Evolutionary conservation across 1,140 invertebrate species (phyloP), one percentile per base, ranked within the genome.

Genomic region (Ceratina australensis): DNA sequence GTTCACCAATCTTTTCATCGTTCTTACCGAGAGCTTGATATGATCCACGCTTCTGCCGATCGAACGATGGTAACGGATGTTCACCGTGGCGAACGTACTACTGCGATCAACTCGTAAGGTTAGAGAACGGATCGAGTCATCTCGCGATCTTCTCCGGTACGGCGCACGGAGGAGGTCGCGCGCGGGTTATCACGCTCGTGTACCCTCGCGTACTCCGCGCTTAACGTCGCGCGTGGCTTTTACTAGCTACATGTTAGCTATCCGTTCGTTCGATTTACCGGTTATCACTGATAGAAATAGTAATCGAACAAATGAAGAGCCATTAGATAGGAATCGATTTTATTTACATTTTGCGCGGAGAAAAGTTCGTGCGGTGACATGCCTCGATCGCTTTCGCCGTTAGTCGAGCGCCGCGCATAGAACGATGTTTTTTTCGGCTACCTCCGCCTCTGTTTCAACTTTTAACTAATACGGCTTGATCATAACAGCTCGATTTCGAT

Each of bases 1-100:
- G 85, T 96, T 96, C 10, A 96, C 93, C 13, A 96, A 90, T 86
- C 95, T 95, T 85, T 95, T 22, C 0, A 15, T 57, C 5, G 42
- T 0, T n/a, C 42, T 59, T 28, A 4, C 22, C 18, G 33, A 42
- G 33, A 42, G 3, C 10, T 42, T 42, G 33, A 15, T n/a, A 10
- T 4, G 22, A 22, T 16, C 20, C 24, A 13, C 24, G 42, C 1
- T 12, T 2, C 15, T 5, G 7, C 49, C 26, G 18, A 54, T 12
- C 42, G 0, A 16, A 20, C n/a, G 3, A 10, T 67, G 24, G 15
- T 24, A 59, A 56, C 5, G 26, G 22, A 59, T n/a, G 22, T 49
- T 65, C 16, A 15, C 1, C 15, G 50, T 22, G 4, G 42, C 28
- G 73, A 10, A 42, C 5, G 33, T 42, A 42, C 33, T 42, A 42